These are phyloP conservation scores for Zhuqinia jingwanae DNA, from an alignment of 2,888 invertebrate species.

Conservation along the genomic window DNA sequence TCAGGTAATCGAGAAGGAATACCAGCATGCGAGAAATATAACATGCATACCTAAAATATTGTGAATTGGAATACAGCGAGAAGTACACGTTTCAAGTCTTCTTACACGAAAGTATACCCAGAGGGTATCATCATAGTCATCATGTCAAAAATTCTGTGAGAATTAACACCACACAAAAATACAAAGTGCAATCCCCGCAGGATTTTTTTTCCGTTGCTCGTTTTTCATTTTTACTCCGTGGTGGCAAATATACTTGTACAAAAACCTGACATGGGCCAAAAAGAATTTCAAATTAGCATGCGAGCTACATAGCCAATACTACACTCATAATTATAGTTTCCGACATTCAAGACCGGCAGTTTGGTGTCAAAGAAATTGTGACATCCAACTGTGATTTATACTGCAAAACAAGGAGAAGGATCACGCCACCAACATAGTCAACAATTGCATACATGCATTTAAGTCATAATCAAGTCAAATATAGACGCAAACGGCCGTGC, in stretches of 20 bases:
- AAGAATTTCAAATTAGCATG: conserved; percentile 37
- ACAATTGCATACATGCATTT: background rate
- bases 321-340: conserved; percentile 24
- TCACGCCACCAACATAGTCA: background rate
- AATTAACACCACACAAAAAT: conserved; percentile 49
- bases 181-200: conserved; percentile 24
- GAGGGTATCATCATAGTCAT: conserved; percentile 59
- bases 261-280: background rate
- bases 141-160: conserved; percentile 22
- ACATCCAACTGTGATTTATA: conserved; percentile 24
- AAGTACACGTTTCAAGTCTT: no score
- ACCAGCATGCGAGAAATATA: no score
- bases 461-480: no score
- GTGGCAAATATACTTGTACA: conserved; percentile 14
- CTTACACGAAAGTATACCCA: conserved; percentile 49
- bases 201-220: background rate
- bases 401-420: background rate
- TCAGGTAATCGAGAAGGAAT: no score
- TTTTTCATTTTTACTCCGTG: conserved; percentile 1
- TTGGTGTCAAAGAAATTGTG: conserved; percentile 36
- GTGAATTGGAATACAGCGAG: no score
- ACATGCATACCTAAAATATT: no score
- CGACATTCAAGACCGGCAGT: conserved; percentile 1
- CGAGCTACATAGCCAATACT: conserved; percentile 4
- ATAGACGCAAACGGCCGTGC: no score